Percentiles rank a stretch among this genome's conserved stretches.
Evolutionary conservation across 2,888 invertebrate species (phyloP).

Genomic region (Oxyscelio sp.): DNA sequence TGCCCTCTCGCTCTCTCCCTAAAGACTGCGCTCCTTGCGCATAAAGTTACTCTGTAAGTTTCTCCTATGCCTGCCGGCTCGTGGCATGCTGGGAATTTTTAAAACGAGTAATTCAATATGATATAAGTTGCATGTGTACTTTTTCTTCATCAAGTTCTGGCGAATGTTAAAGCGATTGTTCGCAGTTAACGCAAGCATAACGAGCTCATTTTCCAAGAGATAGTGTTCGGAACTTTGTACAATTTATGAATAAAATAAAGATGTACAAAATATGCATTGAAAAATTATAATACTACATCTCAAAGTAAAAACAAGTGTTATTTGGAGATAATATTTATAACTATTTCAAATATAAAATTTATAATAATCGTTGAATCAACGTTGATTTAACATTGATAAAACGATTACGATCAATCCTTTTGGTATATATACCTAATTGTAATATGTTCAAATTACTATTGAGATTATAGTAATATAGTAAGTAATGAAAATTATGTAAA

Average conservation of each 20-base stretch:
- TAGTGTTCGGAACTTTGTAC: not conserved
- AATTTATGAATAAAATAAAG: slow-evolving; percentile 46
- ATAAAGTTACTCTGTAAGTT: slow-evolving; percentile 86
- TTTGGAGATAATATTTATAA: no score
- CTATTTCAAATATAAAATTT: no score
- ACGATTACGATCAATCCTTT: no score
- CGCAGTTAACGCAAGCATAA: not conserved
- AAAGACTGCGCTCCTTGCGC: slow-evolving; percentile 72
- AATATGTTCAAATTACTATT: no score
- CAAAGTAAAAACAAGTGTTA: no score
- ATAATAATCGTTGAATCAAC: no score
- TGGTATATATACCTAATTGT: no score
- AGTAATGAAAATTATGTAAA: no score
- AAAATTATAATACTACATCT: no score
- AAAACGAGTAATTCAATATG: slow-evolving; percentile 72
- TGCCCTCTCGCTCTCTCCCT: slow-evolving; percentile 54
- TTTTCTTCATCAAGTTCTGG: slow-evolving; percentile 35
- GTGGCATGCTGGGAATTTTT: slow-evolving; percentile 85
- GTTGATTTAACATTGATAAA: no score
- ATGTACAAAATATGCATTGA: no score
- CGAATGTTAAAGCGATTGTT: slow-evolving; percentile 28
- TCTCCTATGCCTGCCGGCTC: slow-evolving; percentile 82
- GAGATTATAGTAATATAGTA: no score
- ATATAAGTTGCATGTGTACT: slow-evolving; percentile 38
- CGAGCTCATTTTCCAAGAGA: not conserved